These are phyloP conservation scores for Nothobranchius kuhntae DNA, from an alignment of 2,113 vertebrate genomes.

Conservation along the genomic window DNA sequence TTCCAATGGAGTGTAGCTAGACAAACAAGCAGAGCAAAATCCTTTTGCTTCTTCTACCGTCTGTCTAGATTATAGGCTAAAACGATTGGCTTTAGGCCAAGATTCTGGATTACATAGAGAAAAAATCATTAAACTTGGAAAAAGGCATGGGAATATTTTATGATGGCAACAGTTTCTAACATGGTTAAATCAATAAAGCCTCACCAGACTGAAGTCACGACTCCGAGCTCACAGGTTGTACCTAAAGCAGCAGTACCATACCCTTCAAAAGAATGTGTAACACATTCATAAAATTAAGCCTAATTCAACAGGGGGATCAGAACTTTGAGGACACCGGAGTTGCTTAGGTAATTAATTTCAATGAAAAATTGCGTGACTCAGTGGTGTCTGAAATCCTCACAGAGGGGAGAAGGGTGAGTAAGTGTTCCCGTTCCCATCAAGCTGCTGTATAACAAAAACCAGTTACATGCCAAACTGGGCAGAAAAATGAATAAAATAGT, in stretches of 20 bases:
- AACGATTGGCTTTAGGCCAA: no score
- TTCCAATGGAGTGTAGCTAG: no score
- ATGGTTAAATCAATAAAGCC: no score
- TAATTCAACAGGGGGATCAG: neutral
- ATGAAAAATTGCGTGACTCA: constrained; percentile 4
- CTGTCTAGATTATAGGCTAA: no score
- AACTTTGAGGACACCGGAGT: neutral
- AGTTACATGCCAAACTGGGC: neutral
- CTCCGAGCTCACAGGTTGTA: neutral
- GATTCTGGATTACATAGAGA: no score
- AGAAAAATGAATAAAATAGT: neutral
- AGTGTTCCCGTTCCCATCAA: neutral
- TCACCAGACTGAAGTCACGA: neutral
- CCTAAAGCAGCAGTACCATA: neutral
- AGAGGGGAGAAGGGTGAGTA: neutral
- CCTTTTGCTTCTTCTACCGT: no score
- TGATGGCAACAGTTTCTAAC: no score
- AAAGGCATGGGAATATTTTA: no score
- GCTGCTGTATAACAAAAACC: neutral
- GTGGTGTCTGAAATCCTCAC: neutral
- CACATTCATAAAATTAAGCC: neutral
- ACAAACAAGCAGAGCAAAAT: no score
- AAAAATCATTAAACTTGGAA: no score
- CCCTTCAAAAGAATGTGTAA: neutral
- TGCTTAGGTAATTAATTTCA: constrained; percentile 1